Evolutionary conservation across 2,797 vertebrate genomes (phyloP).

Genomic region (Acridotheres tristis): DNA sequence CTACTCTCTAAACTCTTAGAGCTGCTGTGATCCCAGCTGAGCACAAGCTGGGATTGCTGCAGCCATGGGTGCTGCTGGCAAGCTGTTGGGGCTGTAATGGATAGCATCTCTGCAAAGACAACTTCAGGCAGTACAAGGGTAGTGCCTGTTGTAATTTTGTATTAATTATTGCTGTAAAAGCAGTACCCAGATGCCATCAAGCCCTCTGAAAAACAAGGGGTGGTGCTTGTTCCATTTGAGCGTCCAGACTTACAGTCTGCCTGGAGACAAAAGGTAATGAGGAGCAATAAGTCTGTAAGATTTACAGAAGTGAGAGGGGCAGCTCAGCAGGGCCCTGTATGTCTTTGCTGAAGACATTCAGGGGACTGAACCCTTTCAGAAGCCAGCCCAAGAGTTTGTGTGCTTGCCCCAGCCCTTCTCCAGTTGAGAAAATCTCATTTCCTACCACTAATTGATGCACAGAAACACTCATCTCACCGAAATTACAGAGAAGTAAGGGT

Average conservation of each 20-base stretch:
- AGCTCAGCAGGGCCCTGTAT: not conserved
- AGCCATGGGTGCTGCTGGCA: not conserved
- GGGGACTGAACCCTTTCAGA: not conserved
- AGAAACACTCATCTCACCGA: slow-evolving; percentile 34
- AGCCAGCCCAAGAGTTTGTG: not conserved
- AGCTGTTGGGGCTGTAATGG: not conserved
- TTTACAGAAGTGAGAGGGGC: not conserved
- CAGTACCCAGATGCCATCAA: not conserved
- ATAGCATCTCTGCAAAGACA: not conserved
- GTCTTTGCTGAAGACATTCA: not conserved
- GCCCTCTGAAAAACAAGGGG: not conserved
- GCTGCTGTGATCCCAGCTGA: not conserved
- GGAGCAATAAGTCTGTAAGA: not conserved
- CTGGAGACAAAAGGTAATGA: not conserved
- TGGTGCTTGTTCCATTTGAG: not conserved
- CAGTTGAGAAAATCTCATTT: slow-evolving; percentile 30
- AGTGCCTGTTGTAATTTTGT: not conserved
- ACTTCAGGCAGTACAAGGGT: not conserved
- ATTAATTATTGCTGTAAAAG: slow-evolving; percentile 2
- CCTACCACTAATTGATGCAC: slow-evolving; percentile 37
- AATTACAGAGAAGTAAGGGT: slow-evolving; percentile 36
- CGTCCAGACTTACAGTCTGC: not conserved
- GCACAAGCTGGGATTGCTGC: not conserved
- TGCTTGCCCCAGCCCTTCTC: not conserved
- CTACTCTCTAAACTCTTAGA: not conserved